Conservation (phyloP, 1,140 invertebrate species). For the Penaeus japonicus region DNA sequence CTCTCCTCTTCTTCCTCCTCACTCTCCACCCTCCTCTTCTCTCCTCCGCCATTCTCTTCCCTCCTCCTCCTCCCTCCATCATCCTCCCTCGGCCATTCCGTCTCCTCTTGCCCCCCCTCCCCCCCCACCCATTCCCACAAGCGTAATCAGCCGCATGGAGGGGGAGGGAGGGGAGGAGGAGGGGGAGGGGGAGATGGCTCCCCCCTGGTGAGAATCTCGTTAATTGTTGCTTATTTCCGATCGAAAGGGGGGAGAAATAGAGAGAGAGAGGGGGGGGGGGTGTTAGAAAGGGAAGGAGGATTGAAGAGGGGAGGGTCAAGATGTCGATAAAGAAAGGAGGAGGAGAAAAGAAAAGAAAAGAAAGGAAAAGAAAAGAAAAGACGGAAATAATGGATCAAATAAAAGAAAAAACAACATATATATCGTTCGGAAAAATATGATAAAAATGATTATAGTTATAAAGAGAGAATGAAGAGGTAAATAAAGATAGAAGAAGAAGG, state of each 20-base stretch:
- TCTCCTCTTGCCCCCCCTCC: too few relatives aligned
- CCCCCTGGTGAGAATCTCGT: neutral
- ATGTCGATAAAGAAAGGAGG: slow-evolving; percentile 1
- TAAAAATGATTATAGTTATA: too few relatives aligned
- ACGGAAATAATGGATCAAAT: neutral
- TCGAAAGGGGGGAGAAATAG: slow-evolving; percentile 20
- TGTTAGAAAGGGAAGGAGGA: neutral
- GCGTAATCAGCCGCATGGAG: neutral
- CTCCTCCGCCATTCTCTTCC: neutral
- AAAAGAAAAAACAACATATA: neutral
- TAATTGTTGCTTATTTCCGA: slow-evolving; percentile 55
- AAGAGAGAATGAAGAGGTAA: too few relatives aligned
- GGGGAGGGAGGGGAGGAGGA: neutral
- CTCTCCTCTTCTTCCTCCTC: neutral
- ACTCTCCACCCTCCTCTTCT: neutral
- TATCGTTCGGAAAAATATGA: too few relatives aligned
- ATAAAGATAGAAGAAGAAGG: too few relatives aligned
- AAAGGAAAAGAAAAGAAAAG: too few relatives aligned
- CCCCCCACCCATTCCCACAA: neutral
- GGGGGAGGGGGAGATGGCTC: too few relatives aligned
- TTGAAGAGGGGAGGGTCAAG: neutral
- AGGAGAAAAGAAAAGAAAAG: neutral
- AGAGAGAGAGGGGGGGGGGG: neutral
- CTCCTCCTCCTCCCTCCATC: neutral
- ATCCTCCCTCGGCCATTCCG: neutral